phyloP scores from a whole-genome alignment of 2,888 invertebrate species.

The Agriopis aurantiaria region DNA sequence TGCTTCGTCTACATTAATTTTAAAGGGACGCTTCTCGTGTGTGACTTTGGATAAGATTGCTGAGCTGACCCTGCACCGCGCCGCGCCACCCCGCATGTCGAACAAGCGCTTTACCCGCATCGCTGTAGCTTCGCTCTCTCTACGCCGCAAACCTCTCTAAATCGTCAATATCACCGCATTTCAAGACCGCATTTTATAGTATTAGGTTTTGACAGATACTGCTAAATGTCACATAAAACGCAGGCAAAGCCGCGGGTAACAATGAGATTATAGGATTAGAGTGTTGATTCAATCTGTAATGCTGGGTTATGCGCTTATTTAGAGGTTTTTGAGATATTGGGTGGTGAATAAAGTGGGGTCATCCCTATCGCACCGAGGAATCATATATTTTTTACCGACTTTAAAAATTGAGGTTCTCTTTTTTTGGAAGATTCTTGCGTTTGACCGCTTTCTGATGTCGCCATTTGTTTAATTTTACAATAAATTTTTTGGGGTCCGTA shows the following conservation, averaged over 20 bases:
- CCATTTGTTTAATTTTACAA: too few species aligned
- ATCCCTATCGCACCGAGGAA: not conserved
- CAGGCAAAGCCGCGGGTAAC: constrained; percentile 62
- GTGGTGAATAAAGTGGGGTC: not conserved
- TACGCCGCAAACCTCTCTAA: constrained; percentile 37
- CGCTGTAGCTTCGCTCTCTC: constrained; percentile 33
- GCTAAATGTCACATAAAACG: constrained; percentile 74
- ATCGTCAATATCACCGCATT: constrained; percentile 64
- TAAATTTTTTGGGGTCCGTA: too few species aligned
- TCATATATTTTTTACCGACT: not conserved
- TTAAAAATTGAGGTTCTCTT: not conserved
- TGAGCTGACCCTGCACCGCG: too few species aligned
- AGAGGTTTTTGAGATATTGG: constrained; percentile 18
- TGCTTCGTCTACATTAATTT: too few species aligned
- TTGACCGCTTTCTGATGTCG: too few species aligned
- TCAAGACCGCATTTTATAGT: constrained; percentile 73
- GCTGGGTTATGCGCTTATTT: constrained; percentile 38
- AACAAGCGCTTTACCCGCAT: too few species aligned
- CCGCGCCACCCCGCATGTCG: too few species aligned
- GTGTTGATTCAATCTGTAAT: constrained; percentile 62
- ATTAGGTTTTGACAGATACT: constrained; percentile 83
- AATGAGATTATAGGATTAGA: constrained; percentile 63
- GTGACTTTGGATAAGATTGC: too few species aligned
- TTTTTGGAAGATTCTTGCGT: too few species aligned
- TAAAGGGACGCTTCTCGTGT: too few species aligned